Percentiles rank a stretch among this genome's conserved stretches.
These are phyloP conservation scores for Oligia strigilis DNA, from an alignment of 2,888 invertebrate genomes.

Conservation along the genomic window DNA sequence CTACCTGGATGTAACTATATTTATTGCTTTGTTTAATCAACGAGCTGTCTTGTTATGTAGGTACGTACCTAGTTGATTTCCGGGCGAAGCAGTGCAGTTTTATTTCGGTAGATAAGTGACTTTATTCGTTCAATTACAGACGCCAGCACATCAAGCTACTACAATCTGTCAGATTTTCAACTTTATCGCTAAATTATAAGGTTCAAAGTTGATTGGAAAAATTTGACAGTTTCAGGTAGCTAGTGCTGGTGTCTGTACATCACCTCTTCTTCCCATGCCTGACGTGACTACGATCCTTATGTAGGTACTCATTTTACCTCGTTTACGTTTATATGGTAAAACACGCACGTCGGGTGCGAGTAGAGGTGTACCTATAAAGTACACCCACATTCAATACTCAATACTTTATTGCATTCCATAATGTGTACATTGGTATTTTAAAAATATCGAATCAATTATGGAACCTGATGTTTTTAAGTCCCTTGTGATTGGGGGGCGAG, in stretches of 20 bases:
- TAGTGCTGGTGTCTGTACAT: not conserved
- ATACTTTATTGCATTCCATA: no score
- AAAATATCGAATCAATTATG: no score
- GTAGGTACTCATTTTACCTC: not conserved
- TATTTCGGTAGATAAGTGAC: not conserved
- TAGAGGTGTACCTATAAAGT: not conserved
- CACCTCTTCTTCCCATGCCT: not conserved
- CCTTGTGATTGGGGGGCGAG: no score
- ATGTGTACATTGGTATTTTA: no score
- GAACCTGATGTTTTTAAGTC: no score
- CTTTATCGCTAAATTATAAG: no score
- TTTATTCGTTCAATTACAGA: not conserved
- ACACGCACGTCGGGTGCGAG: not conserved
- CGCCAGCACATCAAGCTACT: no score
- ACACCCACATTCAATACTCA: no score
- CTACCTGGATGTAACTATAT: slow-evolving; percentile 13
- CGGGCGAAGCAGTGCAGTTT: not conserved
- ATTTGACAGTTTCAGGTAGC: no score
- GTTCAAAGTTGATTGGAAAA: no score
- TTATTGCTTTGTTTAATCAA: slow-evolving; percentile 24
- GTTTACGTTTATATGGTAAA: not conserved
- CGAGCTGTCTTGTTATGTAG: not conserved
- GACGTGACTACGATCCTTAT: not conserved
- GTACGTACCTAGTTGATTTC: not conserved
- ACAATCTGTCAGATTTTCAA: no score